phyloP scores from a whole-genome alignment of 2,113 vertebrate species.

The Hemibagrus wyckioides region DNA sequence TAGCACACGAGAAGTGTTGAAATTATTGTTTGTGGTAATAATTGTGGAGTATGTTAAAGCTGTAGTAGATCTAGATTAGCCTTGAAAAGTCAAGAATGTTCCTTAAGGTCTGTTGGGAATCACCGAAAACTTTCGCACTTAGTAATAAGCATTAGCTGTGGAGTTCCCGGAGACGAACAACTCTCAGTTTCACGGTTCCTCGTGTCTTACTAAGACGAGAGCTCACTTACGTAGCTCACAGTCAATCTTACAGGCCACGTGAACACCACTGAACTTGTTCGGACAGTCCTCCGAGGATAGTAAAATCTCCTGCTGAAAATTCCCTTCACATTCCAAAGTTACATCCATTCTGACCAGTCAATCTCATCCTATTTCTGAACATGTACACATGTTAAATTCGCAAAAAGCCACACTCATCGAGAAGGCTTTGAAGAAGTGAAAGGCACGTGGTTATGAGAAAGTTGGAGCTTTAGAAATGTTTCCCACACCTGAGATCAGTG shows the following conservation, averaged over 20 bases:
- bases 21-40: conserved; percentile 8
- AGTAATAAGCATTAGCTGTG: neutral
- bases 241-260: neutral
- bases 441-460: conserved; percentile 58
- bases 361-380: neutral
- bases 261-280: neutral
- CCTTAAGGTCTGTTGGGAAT: conserved; percentile 25
- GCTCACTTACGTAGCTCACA: neutral
- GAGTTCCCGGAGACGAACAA: conserved; percentile 24
- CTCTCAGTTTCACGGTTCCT: neutral
- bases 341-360: no score
- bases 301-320: neutral
- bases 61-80: neutral
- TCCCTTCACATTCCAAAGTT: neutral
- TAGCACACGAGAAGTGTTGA: neutral
- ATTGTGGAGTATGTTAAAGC: neutral
- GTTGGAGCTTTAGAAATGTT: conserved; percentile 60
- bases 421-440: conserved; percentile 29
- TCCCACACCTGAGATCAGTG: conserved; percentile 56
- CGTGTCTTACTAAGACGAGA: neutral
- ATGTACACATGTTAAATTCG: neutral
- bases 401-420: neutral
- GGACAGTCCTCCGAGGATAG: neutral
- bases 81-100: neutral
- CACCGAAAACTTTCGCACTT: conserved; percentile 26